Evolutionary conservation across 2,888 invertebrate genomes (phyloP).

Genomic region (Trisateles emortualis): DNA sequence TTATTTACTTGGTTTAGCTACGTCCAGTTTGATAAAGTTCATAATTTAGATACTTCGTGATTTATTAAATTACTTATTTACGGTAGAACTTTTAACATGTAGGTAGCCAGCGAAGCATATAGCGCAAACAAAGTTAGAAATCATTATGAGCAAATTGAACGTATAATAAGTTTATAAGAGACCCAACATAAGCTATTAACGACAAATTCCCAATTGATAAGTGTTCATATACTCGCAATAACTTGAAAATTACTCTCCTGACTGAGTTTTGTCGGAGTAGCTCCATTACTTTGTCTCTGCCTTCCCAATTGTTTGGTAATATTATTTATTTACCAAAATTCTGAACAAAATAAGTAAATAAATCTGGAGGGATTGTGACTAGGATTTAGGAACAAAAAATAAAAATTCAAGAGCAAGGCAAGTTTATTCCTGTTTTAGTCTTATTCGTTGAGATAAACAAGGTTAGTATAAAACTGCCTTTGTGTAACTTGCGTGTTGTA

Average conservation of each 20-base stretch:
- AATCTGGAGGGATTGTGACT: too few species aligned
- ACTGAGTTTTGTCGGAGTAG: conserved; percentile 22
- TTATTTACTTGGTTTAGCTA: background rate
- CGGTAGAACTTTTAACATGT: conserved; percentile 7
- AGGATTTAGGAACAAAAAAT: too few species aligned
- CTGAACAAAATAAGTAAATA: too few species aligned
- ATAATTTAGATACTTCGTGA: too few species aligned
- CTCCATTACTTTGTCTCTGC: conserved; percentile 22
- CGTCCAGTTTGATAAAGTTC: background rate
- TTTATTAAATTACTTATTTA: conserved; percentile 12
- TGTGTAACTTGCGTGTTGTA: too few species aligned
- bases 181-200: conserved; percentile 29
- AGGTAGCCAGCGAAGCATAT: conserved; percentile 5
- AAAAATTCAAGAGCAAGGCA: too few species aligned
- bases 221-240: conserved; percentile 31
- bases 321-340: conserved; percentile 10
- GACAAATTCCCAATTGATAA: conserved; percentile 38
- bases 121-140: conserved; percentile 25
- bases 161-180: conserved; percentile 35
- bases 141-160: conserved; percentile 31
- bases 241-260: conserved; percentile 36
- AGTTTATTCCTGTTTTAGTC: too few species aligned
- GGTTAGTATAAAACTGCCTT: too few species aligned
- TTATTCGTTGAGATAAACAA: too few species aligned
- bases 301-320: conserved; percentile 9